These are phyloP conservation scores for Burhinus bistriatus DNA, from an alignment of 2,113 vertebrate species.

Conservation along the genomic window DNA sequence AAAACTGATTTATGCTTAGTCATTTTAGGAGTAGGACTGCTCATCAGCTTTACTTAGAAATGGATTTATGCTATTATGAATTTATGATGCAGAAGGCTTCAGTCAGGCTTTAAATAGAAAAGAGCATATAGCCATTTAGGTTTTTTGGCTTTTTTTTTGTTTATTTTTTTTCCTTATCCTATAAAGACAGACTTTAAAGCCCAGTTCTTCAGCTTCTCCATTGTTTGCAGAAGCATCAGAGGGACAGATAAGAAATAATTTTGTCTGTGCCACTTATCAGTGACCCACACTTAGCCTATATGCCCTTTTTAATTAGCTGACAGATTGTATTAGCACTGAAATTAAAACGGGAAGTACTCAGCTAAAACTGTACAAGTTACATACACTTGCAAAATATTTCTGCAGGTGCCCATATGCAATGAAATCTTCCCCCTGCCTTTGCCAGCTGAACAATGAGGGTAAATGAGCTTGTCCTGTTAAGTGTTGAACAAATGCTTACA, in stretches of 20 bases:
- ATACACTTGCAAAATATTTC: neutral
- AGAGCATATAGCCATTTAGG: neutral
- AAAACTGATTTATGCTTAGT: neutral
- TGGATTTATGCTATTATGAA: neutral
- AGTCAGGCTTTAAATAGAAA: conserved; percentile 5
- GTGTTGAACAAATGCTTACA: neutral
- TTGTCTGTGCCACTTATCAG: neutral
- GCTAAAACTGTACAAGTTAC: neutral
- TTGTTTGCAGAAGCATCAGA: neutral
- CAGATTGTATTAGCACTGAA: neutral
- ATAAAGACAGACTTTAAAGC: neutral
- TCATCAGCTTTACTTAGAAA: conserved; percentile 20
- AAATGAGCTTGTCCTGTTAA: neutral
- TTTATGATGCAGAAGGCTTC: neutral
- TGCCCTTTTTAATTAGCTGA: neutral
- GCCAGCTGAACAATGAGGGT: neutral
- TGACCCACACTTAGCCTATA: neutral
- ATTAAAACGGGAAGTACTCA: neutral
- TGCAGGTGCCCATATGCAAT: neutral
- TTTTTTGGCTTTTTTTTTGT: neutral
- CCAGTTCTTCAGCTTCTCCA: neutral
- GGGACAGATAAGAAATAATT: neutral
- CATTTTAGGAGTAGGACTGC: neutral
- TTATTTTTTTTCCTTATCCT: neutral
- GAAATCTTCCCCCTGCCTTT: neutral